phyloP scores from a whole-genome alignment of 2,888 invertebrate genomes.

The Schizotus pectinicornis region DNA sequence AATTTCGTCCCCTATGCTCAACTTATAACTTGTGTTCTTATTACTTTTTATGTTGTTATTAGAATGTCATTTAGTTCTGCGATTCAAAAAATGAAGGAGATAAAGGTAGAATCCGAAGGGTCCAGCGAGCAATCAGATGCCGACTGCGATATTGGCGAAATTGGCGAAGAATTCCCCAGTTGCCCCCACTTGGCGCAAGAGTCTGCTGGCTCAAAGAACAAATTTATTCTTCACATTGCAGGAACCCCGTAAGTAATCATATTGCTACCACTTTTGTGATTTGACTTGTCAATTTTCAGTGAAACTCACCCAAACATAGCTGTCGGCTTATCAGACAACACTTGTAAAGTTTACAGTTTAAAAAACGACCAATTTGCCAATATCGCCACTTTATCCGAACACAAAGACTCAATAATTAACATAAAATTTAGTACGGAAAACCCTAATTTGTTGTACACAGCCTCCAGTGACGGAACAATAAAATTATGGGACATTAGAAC shows the following conservation, averaged over 20 bases:
- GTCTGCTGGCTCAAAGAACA: constrained; percentile 60
- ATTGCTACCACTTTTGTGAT: constrained; percentile 9
- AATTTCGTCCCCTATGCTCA: too few relatives aligned
- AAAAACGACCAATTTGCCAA: constrained; percentile 53
- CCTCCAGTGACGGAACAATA: constrained; percentile 64
- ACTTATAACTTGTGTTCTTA: too few relatives aligned
- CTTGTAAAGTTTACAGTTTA: constrained; percentile 61
- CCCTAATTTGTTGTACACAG: constrained; percentile 65
- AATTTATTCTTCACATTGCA: constrained; percentile 67
- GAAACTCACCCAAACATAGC: constrained; percentile 58
- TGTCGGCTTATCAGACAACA: constrained; percentile 60
- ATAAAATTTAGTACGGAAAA: constrained; percentile 66
- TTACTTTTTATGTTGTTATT: too few relatives aligned
- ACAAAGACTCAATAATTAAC: constrained; percentile 61
- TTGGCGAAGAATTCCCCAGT: constrained; percentile 46
- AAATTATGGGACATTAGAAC: constrained; percentile 70
- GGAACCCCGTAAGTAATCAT: constrained; percentile 61
- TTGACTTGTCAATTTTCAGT: constrained; percentile 47
- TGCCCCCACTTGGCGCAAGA: constrained; percentile 58
- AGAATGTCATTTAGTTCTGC: not conserved
- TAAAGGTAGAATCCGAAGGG: constrained; percentile 16
- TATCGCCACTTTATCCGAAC: constrained; percentile 57
- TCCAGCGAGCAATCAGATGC: constrained; percentile 28
- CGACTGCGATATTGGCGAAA: constrained; percentile 37
- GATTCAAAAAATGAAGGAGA: constrained; percentile 20